Evolutionary conservation across 2,113 vertebrate species (phyloP).

Genomic region (Taxidea taxus): DNA sequence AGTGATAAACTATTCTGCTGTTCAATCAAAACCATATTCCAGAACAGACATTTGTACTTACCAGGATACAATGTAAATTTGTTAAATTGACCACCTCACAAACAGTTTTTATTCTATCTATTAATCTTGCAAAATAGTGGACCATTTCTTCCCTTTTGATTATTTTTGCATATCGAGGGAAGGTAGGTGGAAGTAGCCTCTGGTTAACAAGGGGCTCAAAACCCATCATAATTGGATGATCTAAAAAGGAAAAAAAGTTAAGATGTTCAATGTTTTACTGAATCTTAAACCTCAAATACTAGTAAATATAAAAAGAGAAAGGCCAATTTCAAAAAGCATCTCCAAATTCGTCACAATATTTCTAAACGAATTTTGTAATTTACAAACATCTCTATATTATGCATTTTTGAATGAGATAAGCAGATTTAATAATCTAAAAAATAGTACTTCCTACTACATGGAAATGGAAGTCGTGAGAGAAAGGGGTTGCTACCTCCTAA

Average conservation of each 20-base stretch:
- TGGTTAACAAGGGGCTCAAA: slow-evolving; percentile 99
- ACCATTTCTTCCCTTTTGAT: slow-evolving; percentile 99
- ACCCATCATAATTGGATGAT: slow-evolving; percentile 99
- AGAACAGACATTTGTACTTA: slow-evolving; percentile 79
- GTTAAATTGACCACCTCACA: slow-evolving; percentile 97
- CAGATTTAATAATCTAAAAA: slow-evolving; percentile 13
- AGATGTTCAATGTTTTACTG: background rate
- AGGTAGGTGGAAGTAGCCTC: slow-evolving; percentile 96
- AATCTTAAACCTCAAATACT: slow-evolving; percentile 47
- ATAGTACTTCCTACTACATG: background rate
- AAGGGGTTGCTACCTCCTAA: background rate
- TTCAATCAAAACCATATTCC: slow-evolving; percentile 31
- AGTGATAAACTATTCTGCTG: background rate
- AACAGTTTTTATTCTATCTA: slow-evolving; percentile 97
- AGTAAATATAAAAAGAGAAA: slow-evolving; percentile 40
- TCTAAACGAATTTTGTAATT: slow-evolving; percentile 28
- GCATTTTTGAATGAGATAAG: background rate
- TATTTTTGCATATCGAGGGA: slow-evolving; percentile 99
- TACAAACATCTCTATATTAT: background rate
- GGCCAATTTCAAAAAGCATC: slow-evolving; percentile 30
- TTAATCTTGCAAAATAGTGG: slow-evolving; percentile 96
- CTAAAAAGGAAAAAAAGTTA: slow-evolving; percentile 78
- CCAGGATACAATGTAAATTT: slow-evolving; percentile 98
- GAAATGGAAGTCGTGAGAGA: background rate
- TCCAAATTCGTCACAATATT: slow-evolving; percentile 14